These are phyloP conservation scores for Phaonia tiefii DNA, from an alignment of 2,888 invertebrate genomes.

Conservation along the genomic window DNA sequence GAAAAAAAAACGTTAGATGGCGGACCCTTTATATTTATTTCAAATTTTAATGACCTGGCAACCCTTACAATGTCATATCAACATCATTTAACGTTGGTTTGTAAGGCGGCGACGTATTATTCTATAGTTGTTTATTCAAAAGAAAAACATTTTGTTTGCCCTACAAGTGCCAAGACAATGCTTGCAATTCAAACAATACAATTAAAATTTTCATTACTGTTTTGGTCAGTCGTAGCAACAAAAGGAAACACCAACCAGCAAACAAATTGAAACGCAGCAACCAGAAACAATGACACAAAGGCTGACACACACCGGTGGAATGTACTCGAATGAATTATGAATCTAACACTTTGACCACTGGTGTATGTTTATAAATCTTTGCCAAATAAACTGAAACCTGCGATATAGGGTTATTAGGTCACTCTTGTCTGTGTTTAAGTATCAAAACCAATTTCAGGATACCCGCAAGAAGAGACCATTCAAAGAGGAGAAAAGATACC, in stretches of 20 bases:
- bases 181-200: constrained; percentile 54
- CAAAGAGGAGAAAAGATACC: no score
- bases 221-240: not conserved
- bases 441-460: no score
- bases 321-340: constrained; percentile 42
- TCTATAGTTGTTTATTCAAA: constrained; percentile 29
- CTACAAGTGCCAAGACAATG: constrained; percentile 59
- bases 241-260: constrained; percentile 9
- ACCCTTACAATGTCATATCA: constrained; percentile 34
- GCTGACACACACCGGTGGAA: no score
- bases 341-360: constrained; percentile 42
- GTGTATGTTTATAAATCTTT: constrained; percentile 42
- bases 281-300: not conserved
- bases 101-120: not conserved
- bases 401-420: constrained; percentile 53
- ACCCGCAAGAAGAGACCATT: no score
- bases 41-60: no score
- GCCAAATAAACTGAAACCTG: constrained; percentile 35
- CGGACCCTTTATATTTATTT: no score
- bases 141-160: constrained; percentile 54
- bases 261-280: constrained; percentile 43
- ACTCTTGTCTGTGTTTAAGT: no score
- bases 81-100: constrained; percentile 14
- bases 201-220: constrained; percentile 47
- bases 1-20: no score